phyloP scores from a whole-genome alignment of 2,113 vertebrate genomes.

The Leucoraja erinaceus region DNA sequence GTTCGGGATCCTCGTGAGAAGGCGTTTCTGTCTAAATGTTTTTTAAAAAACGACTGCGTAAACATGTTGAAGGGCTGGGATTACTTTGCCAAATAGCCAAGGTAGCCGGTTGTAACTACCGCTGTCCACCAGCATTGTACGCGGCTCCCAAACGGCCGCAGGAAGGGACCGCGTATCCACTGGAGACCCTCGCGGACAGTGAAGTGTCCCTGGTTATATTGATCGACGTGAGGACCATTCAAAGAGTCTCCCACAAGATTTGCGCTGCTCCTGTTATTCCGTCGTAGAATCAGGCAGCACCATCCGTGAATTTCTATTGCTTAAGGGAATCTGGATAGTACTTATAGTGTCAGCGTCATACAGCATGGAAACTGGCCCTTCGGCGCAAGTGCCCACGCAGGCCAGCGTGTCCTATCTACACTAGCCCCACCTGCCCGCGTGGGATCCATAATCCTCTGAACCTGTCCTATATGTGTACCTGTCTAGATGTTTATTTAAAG shows the following conservation, averaged over 20 bases:
- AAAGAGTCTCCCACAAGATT: background rate
- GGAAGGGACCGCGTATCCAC: too few species aligned
- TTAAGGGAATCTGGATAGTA: too few species aligned
- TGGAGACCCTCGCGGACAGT: background rate
- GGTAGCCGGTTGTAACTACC: background rate
- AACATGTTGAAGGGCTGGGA: background rate
- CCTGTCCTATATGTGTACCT: background rate
- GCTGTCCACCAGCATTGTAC: background rate
- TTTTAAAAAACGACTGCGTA: background rate
- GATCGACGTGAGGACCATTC: background rate
- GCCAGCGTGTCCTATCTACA: too few species aligned
- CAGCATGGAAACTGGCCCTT: too few species aligned
- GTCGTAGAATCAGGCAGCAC: background rate
- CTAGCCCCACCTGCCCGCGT: too few species aligned
- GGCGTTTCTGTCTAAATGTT: background rate
- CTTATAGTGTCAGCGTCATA: too few species aligned
- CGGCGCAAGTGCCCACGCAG: too few species aligned
- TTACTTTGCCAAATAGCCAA: background rate
- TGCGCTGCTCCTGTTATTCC: background rate
- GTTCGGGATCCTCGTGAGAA: background rate
- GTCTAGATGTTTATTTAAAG: too few species aligned
- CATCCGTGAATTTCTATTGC: background rate
- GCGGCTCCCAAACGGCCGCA: background rate
- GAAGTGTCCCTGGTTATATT: background rate
- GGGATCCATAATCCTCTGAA: background rate